Evolutionary conservation across 2,888 invertebrate species (phyloP).

Genomic region (Brenthis ino): DNA sequence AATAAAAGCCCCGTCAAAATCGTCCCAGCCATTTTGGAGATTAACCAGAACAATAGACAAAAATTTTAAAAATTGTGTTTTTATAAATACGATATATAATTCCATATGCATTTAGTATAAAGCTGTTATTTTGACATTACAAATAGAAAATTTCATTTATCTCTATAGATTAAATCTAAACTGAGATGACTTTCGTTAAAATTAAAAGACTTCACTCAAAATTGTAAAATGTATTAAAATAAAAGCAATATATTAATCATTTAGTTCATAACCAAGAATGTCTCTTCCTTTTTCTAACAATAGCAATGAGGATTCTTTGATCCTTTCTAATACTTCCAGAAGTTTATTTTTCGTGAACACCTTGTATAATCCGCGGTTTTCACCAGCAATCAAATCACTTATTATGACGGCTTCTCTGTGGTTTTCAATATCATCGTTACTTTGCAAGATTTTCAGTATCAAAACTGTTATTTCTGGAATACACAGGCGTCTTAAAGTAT

Average conservation of each 20-base stretch:
- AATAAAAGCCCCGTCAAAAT: too few species aligned
- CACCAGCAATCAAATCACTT: conserved; percentile 90
- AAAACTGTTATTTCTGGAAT: conserved; percentile 92
- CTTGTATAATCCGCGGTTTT: conserved; percentile 90
- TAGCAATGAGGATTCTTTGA: conserved; percentile 89
- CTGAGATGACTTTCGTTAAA: conserved; percentile 11
- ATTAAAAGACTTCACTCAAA: conserved; percentile 49
- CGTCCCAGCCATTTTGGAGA: too few species aligned
- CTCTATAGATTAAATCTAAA: too few species aligned
- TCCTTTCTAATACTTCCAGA: conserved; percentile 87
- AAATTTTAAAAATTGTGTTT: too few species aligned
- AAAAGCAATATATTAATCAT: conserved; percentile 48
- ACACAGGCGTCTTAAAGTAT: conserved; percentile 89
- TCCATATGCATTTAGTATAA: too few species aligned
- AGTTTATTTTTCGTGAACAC: conserved; percentile 90
- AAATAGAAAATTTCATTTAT: too few species aligned
- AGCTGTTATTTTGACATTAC: too few species aligned
- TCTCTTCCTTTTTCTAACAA: conserved; percentile 90
- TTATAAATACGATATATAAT: too few species aligned
- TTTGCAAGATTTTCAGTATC: conserved; percentile 89
- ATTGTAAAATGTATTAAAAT: conserved; percentile 58
- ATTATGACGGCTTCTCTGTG: conserved; percentile 86
- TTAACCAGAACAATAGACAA: too few species aligned
- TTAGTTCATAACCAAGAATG: conserved; percentile 89
- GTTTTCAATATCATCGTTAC: conserved; percentile 88